phyloP scores from a whole-genome alignment of 2,888 invertebrate species.

The Andrena hattorfiana region DNA sequence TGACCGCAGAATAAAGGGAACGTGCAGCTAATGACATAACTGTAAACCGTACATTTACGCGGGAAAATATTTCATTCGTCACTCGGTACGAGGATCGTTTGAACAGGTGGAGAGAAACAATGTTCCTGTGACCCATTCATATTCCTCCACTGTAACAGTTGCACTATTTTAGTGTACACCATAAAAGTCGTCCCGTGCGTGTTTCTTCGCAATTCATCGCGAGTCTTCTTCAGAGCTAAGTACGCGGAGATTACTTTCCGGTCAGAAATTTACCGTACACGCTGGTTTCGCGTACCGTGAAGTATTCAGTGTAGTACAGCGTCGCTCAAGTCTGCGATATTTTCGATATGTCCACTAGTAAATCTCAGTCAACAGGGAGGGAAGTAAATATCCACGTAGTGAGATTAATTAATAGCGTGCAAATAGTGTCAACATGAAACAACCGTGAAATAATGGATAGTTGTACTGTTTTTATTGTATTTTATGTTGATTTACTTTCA shows the following conservation, averaged over 20 bases:
- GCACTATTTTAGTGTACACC: background rate
- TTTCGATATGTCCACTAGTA: background rate
- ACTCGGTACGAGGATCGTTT: background rate
- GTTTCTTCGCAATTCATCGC: constrained; percentile 27
- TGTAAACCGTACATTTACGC: constrained; percentile 25
- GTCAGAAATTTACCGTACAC: constrained; percentile 57
- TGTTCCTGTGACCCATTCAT: constrained; percentile 1
- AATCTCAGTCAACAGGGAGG: no score
- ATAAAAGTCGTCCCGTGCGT: constrained; percentile 1
- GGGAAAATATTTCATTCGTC: constrained; percentile 20
- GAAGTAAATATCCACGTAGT: no score
- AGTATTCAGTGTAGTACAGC: constrained; percentile 22
- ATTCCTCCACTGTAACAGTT: background rate
- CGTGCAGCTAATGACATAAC: constrained; percentile 20
- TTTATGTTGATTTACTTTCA: no score
- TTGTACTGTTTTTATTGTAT: no score
- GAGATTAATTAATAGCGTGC: no score
- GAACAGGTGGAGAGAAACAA: background rate
- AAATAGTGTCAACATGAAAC: no score
- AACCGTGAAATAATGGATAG: no score
- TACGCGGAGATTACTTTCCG: constrained; percentile 40
- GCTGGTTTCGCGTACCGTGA: constrained; percentile 51
- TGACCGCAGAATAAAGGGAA: background rate
- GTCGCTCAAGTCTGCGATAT: background rate
- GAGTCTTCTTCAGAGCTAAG: constrained; percentile 3